Base-by-base conservation (phyloP, 2,888 invertebrate species). In the Ornithoptera alexandrae region DNA sequence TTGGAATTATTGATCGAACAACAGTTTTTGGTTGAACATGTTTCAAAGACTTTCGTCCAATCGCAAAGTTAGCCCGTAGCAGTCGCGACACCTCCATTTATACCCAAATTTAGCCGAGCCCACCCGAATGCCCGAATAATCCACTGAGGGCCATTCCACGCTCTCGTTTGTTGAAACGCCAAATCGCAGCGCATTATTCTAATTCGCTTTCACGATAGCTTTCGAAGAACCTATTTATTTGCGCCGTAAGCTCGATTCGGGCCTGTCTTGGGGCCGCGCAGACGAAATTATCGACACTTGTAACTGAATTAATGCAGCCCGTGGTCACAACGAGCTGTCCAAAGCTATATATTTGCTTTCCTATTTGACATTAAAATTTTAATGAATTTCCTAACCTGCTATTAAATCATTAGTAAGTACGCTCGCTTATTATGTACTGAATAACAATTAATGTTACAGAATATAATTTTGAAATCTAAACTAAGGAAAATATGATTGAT, bases 151-250 rank as follows among this genome's bases (percentile, higher is more conserved):
- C 87, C 82, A 86, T 89, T 90, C 84, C 80, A 82, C 81, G 83
- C 81, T 84, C 88, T 89, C 88, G 89, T 89, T 90, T 89, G 92
- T 90, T 87, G 90, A 88, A 90, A 91, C 83, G 87, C 89, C 87
- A 91, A 92, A 92, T 92, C 90, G 89, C 83, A 86, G 85, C 81
- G 86, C 90, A 92, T 92, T 92, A 92, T 92, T 92, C 91, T 92
- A 92, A 92, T 92, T 91, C 87, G 87, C 86, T 86, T 87, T 85
- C 86, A 81, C 85, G 87, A 90, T 91, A 87, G 91, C 90, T 92
- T 89, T 87, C 84, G 87, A 90, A 90, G 87, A 85, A 88, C 89
- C 89, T 89, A 91, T 91, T 91, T 91, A 88, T 91, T 90, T 86
- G 84, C 82, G 81, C 79, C 77, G 84, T 87, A 88, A 88, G 87